A percentile compares a stretch with the other conserved stretches of the same genome.
These are phyloP conservation scores for Dolichoris vasculosae DNA, from an alignment of 1,140 invertebrate species.

Conservation along the genomic window DNA sequence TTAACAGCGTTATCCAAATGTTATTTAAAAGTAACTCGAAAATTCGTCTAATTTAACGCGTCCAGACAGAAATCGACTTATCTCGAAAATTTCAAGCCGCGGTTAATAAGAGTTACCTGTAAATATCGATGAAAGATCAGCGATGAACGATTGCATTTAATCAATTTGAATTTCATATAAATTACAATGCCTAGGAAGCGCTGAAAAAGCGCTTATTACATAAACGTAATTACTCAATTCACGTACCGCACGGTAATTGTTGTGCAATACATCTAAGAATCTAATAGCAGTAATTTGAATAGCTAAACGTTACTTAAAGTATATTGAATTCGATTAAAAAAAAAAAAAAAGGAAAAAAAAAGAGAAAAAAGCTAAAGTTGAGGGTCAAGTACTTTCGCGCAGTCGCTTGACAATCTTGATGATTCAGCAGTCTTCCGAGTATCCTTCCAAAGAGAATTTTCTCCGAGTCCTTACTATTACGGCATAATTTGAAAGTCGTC, in stretches of 20 bases:
- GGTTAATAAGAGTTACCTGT: neutral
- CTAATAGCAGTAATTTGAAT: conserved; percentile 53
- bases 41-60: neutral
- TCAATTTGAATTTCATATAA: conserved; percentile 28
- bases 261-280: conserved; percentile 68
- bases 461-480: neutral
- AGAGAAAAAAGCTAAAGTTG: neutral
- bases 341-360: too few species aligned
- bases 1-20: neutral
- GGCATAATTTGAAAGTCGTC: conserved; percentile 22
- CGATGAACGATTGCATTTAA: neutral
- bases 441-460: conserved; percentile 24
- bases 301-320: neutral
- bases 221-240: conserved; percentile 72
- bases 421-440: conserved; percentile 32
- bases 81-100: neutral
- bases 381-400: conserved; percentile 16
- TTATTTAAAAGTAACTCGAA: neutral
- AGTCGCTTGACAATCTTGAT: conserved; percentile 16
- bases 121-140: conserved; percentile 10
- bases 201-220: conserved; percentile 62
- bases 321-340: conserved; percentile 9
- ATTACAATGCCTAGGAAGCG: conserved; percentile 45
- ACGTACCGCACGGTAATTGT: conserved; percentile 68
- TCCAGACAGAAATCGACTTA: neutral